A percentile compares a stretch with the other conserved stretches of the same genome.
phyloP scores from a whole-genome alignment of 2,797 vertebrate species.

The Pantherophis alleghaniensis region DNA sequence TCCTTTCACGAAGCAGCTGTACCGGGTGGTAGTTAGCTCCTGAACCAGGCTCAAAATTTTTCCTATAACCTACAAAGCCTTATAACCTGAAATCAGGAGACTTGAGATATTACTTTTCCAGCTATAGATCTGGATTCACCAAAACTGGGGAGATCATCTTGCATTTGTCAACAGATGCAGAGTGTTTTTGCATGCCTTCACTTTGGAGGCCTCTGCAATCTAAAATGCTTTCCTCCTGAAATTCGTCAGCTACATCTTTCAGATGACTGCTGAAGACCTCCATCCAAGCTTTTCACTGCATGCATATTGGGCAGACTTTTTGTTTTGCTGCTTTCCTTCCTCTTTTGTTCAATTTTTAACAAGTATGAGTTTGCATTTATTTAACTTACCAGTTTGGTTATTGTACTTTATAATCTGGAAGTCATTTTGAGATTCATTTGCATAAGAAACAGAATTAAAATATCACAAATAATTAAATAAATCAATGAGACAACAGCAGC shows the following conservation, averaged over 20 bases:
- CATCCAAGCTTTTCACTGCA: background rate
- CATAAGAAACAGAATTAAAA: background rate
- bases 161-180: background rate
- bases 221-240: background rate
- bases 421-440: background rate
- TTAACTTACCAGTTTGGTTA: background rate
- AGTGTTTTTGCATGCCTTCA: background rate
- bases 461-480: background rate
- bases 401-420: background rate
- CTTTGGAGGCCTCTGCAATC: background rate
- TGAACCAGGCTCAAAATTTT: background rate
- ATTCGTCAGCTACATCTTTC: background rate
- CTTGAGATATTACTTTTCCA: background rate
- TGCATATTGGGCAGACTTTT: background rate
- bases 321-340: background rate
- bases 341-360: background rate
- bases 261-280: background rate
- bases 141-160: background rate
- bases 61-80: background rate
- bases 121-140: background rate
- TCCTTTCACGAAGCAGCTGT: background rate
- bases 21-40: background rate
- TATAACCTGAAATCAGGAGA: background rate
- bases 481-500: background rate
- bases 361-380: background rate